Conservation (phyloP, 2,888 invertebrate genomes). For the Panopea generosa region DNA sequence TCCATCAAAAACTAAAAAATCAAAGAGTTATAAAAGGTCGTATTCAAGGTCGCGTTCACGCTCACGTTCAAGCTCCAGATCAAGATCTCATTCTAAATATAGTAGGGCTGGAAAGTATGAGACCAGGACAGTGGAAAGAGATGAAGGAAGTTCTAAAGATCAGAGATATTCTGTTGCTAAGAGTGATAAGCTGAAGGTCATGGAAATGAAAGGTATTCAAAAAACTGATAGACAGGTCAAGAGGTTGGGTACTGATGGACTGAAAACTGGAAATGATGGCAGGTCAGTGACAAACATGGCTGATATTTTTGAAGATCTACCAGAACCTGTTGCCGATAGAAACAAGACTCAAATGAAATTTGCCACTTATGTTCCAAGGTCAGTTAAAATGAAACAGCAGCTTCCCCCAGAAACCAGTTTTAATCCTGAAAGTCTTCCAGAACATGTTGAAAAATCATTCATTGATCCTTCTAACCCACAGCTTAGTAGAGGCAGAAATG, state of each 20-base stretch:
- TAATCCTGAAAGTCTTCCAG: constrained; percentile 30
- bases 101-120: neutral
- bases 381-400: constrained; percentile 55
- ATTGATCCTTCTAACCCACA: neutral
- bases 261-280: neutral
- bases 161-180: too few species aligned
- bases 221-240: too few species aligned
- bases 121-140: neutral
- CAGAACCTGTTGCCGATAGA: constrained; percentile 19
- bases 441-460: too few species aligned
- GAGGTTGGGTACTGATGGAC: too few species aligned
- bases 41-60: neutral
- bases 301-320: constrained; percentile 46
- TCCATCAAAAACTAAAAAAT: constrained; percentile 9
- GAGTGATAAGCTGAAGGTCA: too few species aligned
- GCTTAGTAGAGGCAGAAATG: constrained; percentile 5
- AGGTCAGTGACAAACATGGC: neutral
- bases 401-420: constrained; percentile 31
- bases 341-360: constrained; percentile 15
- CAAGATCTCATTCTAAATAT: constrained; percentile 3
- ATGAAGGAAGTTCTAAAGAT: neutral
- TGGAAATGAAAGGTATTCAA: too few species aligned
- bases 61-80: constrained; percentile 8
- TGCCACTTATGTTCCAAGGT: constrained; percentile 56
- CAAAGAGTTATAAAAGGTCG: constrained; percentile 4